phyloP scores from a whole-genome alignment of 1,140 invertebrate species.

The Drosophila serrata region DNA sequence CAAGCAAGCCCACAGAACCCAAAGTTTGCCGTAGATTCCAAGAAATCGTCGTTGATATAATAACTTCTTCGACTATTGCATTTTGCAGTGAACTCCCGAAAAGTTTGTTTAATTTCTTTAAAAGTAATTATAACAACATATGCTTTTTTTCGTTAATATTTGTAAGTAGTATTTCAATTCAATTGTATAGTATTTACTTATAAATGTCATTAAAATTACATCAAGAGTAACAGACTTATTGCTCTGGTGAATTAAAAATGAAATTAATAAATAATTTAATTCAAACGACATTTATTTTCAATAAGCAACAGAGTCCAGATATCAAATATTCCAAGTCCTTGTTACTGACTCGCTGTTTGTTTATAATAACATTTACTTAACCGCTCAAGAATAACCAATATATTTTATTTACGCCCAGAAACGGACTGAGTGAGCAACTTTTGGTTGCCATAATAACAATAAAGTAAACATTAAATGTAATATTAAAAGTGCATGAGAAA shows the following conservation, averaged over 20 bases:
- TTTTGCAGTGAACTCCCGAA: neutral
- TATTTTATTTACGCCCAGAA: neutral
- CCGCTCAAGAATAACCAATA: neutral
- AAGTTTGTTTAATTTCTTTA: constrained; percentile 6
- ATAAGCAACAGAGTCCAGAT: neutral
- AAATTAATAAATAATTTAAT: neutral
- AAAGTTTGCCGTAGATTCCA: neutral
- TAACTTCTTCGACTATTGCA: constrained; percentile 1
- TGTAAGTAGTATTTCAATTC: neutral
- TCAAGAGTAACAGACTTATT: too few species aligned
- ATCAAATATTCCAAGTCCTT: neutral
- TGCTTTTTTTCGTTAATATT: too few species aligned
- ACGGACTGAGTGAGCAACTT: neutral
- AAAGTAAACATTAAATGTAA: too few species aligned
- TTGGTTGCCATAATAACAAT: neutral
- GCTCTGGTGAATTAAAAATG: too few species aligned
- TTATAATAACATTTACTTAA: constrained; percentile 1
- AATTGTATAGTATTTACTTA: too few species aligned
- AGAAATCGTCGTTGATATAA: constrained; percentile 1
- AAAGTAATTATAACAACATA: neutral
- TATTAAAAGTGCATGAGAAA: constrained; percentile 33
- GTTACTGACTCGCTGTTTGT: too few species aligned
- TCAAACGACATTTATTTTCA: neutral
- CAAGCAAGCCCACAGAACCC: neutral
- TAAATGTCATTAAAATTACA: too few species aligned